These are phyloP conservation scores for Stigmatopora nigra DNA, from an alignment of 2,113 vertebrate genomes.

Conservation along the genomic window DNA sequence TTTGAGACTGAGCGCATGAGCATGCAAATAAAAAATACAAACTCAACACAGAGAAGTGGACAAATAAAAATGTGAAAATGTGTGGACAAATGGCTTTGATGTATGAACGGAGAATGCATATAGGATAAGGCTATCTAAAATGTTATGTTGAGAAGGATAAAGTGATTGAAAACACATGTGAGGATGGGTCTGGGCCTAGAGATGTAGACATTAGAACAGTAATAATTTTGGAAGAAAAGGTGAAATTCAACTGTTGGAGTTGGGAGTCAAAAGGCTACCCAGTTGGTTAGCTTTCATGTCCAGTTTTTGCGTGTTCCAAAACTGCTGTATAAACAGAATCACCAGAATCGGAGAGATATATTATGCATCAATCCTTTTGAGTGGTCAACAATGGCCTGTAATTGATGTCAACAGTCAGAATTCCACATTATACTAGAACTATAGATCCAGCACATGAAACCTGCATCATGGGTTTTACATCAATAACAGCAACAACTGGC, in stretches of 20 bases:
- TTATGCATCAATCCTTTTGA: neutral
- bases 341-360: neutral
- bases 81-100: constrained; percentile 28
- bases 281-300: constrained; percentile 3
- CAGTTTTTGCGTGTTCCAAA: constrained; percentile 10
- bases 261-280: constrained; percentile 8
- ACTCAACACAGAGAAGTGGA: constrained; percentile 41
- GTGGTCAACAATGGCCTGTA: neutral
- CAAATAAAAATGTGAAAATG: constrained; percentile 42
- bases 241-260: neutral
- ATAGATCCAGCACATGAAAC: neutral
- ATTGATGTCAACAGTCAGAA: neutral
- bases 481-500: neutral
- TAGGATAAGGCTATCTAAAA: constrained; percentile 8
- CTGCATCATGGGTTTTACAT: neutral
- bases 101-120: constrained; percentile 13
- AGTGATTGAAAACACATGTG: constrained; percentile 9
- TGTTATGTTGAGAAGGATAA: constrained; percentile 5
- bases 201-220: constrained; percentile 18
- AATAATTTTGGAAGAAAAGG: constrained; percentile 13
- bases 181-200: constrained; percentile 19
- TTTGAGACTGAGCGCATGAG: constrained; percentile 46
- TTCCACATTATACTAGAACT: neutral
- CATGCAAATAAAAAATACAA: constrained; percentile 43
- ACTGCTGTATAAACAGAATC: neutral